Evolutionary conservation across 2,113 vertebrate species (phyloP).

Genomic region (Pitta sordida): DNA sequence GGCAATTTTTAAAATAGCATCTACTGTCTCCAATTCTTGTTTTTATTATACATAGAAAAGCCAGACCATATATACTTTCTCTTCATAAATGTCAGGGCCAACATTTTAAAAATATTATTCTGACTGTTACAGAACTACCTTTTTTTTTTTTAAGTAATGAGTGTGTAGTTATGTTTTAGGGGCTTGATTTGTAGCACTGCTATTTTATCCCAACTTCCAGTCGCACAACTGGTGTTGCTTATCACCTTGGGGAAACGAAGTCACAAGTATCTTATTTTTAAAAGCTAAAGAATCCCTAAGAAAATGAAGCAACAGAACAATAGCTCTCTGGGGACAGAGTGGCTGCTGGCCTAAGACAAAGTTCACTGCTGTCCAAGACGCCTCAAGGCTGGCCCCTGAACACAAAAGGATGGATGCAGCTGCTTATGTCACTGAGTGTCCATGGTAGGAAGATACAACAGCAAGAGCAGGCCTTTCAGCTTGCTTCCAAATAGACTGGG

Average conservation of each 20-base stretch:
- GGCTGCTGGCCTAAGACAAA: background rate
- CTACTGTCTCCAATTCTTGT: background rate
- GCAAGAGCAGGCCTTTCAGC: background rate
- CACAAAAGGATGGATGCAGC: fast-evolving
- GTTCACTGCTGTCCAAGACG: background rate
- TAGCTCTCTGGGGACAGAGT: background rate
- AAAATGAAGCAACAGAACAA: background rate
- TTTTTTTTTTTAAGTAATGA: background rate
- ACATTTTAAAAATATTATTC: background rate
- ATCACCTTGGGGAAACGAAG: background rate
- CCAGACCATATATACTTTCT: background rate
- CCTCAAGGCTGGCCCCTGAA: background rate
- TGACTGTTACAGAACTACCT: background rate
- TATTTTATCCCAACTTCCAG: background rate
- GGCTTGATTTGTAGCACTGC: background rate
- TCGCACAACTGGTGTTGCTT: background rate
- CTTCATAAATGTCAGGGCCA: background rate
- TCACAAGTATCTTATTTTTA: background rate
- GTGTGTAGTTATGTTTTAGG: background rate
- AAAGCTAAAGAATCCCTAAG: background rate
- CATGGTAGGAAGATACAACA: background rate
- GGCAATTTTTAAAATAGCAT: background rate
- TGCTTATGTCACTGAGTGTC: background rate
- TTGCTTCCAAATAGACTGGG: background rate
- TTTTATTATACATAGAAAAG: background rate